Conservation (phyloP, 2,113 vertebrate species). For the Otus sunia region DNA sequence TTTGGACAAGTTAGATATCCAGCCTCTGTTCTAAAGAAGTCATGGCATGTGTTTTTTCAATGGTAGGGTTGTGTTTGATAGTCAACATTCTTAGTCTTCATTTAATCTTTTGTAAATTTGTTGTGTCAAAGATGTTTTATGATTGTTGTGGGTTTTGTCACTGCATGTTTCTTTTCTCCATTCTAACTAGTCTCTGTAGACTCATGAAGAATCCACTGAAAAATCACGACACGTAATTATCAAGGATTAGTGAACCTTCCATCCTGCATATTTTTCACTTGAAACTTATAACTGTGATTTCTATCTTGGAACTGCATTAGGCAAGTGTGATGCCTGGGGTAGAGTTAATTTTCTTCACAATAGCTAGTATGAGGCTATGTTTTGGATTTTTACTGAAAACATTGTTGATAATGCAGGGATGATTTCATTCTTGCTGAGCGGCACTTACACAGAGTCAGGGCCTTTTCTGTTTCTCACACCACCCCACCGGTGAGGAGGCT, state of each 20-base stretch:
- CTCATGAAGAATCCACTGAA: background rate
- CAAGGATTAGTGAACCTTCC: background rate
- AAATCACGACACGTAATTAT: background rate
- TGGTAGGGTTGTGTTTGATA: background rate
- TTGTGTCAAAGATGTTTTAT: background rate
- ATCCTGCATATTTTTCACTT: background rate
- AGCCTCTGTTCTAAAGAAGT: background rate
- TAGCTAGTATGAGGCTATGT: background rate
- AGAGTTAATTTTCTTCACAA: background rate
- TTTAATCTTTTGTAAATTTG: background rate
- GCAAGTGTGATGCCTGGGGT: accelerated
- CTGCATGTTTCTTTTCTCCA: background rate
- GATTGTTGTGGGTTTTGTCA: background rate
- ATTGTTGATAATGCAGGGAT: background rate
- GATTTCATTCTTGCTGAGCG: background rate
- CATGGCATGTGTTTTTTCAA: background rate
- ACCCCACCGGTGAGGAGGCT: accelerated
- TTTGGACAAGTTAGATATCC: background rate
- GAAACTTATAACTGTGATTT: background rate
- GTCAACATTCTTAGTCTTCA: background rate
- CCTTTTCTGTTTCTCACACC: background rate
- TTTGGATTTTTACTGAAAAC: background rate
- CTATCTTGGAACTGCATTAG: background rate
- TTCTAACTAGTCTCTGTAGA: background rate
- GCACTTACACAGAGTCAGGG: background rate